A percentile compares a stretch with the other conserved stretches of the same genome.
Evolutionary conservation across 2,113 vertebrate species (phyloP).

Genomic region (Empidonax traillii): DNA sequence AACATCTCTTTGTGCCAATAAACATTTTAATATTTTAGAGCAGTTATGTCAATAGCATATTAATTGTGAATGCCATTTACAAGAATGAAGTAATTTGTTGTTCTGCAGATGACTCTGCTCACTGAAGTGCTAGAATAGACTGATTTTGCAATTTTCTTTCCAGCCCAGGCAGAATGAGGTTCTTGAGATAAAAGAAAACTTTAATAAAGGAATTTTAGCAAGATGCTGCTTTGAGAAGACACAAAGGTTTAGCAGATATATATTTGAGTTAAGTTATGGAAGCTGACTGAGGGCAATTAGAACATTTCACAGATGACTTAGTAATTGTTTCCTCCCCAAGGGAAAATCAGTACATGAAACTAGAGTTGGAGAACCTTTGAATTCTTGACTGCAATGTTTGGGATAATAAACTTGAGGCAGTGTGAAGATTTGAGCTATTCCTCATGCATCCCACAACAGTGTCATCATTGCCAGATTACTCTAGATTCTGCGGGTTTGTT

Average conservation of each 20-base stretch:
- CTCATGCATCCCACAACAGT: rapidly evolving
- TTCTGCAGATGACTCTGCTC: constrained; percentile 14
- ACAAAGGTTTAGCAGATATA: neutral
- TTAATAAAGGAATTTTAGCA: neutral
- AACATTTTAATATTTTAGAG: constrained; percentile 37
- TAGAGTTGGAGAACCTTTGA: neutral
- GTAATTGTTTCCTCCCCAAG: neutral
- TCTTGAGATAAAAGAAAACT: neutral
- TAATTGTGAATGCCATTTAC: constrained; percentile 50
- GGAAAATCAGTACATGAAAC: neutral
- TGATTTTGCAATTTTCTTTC: neutral
- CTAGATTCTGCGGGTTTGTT: neutral
- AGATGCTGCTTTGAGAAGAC: neutral
- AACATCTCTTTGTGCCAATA: constrained; percentile 16
- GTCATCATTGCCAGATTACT: neutral
- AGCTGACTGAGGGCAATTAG: neutral
- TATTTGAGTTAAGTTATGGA: neutral
- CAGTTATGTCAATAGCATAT: neutral
- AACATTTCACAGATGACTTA: neutral
- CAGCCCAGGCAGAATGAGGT: neutral
- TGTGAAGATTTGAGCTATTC: neutral
- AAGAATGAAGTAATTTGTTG: neutral
- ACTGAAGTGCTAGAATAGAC: neutral
- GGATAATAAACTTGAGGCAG: neutral
- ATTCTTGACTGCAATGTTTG: neutral